These are phyloP conservation scores for Mormyrus lacerda DNA, from an alignment of 2,113 vertebrate species.

Conservation along the genomic window DNA sequence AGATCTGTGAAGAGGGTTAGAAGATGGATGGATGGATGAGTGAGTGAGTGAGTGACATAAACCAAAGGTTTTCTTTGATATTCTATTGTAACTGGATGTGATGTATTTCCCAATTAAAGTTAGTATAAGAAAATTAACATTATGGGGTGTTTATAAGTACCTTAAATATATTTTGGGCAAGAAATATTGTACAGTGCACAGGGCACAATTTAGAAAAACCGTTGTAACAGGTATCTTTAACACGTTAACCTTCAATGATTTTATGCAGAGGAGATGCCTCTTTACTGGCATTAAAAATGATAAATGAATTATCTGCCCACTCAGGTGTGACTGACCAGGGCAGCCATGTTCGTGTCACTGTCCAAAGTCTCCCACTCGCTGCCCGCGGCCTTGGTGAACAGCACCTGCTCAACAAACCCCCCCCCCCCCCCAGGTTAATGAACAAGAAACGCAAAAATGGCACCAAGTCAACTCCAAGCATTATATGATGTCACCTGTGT, in stretches of 20 bases:
- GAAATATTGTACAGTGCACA: neutral
- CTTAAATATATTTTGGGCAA: neutral
- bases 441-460: neutral
- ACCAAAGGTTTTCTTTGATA: neutral
- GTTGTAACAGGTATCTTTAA: neutral
- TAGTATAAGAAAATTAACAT: neutral
- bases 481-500: neutral
- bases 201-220: neutral
- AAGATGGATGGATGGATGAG: neutral
- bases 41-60: neutral
- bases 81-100: neutral
- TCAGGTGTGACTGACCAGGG: neutral
- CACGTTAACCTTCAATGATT: neutral
- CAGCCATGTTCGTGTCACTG: neutral
- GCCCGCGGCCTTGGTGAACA: neutral
- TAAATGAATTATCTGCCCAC: neutral
- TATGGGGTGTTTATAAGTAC: neutral
- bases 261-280: neutral
- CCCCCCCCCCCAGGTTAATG: neutral
- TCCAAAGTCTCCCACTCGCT: neutral
- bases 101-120: neutral
- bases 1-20: neutral
- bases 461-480: neutral
- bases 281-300: neutral
- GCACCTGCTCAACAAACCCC: neutral